Evolutionary conservation across 2,888 invertebrate species (phyloP).

Genomic region (Ophonus ardosiacus): DNA sequence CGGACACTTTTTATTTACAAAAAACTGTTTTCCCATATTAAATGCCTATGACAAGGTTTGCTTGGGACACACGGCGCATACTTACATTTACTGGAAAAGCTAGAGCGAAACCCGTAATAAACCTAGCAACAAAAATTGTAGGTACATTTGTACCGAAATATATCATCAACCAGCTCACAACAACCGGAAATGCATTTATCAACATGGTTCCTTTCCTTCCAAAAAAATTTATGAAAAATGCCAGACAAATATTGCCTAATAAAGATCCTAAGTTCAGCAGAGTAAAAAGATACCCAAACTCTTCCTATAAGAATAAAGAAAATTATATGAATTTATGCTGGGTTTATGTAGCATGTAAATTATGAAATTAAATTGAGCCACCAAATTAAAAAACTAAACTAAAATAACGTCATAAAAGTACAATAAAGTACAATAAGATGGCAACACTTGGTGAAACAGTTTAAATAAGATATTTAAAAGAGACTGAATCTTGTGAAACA

Average conservation of each 20-base stretch:
- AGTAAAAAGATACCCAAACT: background rate
- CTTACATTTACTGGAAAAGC: slow-evolving; percentile 13
- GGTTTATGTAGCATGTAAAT: no score
- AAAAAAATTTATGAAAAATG: slow-evolving; percentile 9
- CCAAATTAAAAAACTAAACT: no score
- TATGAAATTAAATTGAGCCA: no score
- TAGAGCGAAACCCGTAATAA: slow-evolving; percentile 8
- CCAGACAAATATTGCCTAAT: slow-evolving; percentile 21
- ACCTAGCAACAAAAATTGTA: slow-evolving; percentile 9
- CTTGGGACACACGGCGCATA: background rate
- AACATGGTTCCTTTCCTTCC: slow-evolving; percentile 34
- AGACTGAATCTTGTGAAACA: no score
- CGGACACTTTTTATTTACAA: no score
- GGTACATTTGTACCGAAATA: slow-evolving; percentile 6
- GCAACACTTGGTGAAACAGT: no score
- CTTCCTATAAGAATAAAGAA: background rate
- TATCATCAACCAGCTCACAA: slow-evolving; percentile 41
- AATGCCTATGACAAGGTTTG: no score
- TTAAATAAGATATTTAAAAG: no score
- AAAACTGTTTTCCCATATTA: no score
- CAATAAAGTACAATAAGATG: no score
- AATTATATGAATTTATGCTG: no score
- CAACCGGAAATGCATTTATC: background rate
- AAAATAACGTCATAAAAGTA: no score
- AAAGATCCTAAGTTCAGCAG: slow-evolving; percentile 6